Base-by-base conservation (phyloP, 2,888 invertebrate species). In the Caenorhabditis japonica region DNA sequence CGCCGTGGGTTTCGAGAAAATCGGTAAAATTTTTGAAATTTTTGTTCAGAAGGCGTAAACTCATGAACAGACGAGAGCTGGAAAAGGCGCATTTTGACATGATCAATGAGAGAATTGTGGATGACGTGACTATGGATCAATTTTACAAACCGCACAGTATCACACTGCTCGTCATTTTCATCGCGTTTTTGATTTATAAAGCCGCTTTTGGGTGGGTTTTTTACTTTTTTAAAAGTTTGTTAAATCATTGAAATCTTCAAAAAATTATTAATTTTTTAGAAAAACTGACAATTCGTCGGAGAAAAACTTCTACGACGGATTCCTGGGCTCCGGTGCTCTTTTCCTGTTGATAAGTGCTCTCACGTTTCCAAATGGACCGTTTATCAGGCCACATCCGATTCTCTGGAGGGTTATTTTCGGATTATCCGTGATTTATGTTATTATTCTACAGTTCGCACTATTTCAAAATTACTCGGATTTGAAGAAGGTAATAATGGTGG, bases 91-190 rank as follows among this genome's bases (percentile, higher is more conserved):
- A 81, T 64, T 86, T 83, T 52, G 81, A 81, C 39, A 80, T 82
- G 75, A 83, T 84, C 75, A 95, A 95, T 89, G 95, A 95, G 89
- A 92, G 93, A 85, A 93, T 93, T 75, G 97, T 97, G 36, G 97
- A 97, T 89, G 97, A 97, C 90, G 97, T 99, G 87, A 96, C 96
- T 2, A 90, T 99, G 87, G 93, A 95, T 88, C 93, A 95, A 88
- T 96, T 99, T 89, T 99, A 99, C 88, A 95, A 94, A 89, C 97
- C 99, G 17, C 97, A 97, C 89, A 97, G 97, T 19, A 93, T 99
- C 76, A 94, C 95, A 8, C 90, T 97, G 66, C 90, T 99, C 62
- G 92, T 93, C 44, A 92, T 94, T 33, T 94, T 95, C 7, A 93
- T 95, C 80, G 92, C 92, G 60, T 92, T 93, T 77, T 92, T 97